Evolutionary conservation across 2,888 invertebrate species (phyloP).

Genomic region (Nasonia oneida): DNA sequence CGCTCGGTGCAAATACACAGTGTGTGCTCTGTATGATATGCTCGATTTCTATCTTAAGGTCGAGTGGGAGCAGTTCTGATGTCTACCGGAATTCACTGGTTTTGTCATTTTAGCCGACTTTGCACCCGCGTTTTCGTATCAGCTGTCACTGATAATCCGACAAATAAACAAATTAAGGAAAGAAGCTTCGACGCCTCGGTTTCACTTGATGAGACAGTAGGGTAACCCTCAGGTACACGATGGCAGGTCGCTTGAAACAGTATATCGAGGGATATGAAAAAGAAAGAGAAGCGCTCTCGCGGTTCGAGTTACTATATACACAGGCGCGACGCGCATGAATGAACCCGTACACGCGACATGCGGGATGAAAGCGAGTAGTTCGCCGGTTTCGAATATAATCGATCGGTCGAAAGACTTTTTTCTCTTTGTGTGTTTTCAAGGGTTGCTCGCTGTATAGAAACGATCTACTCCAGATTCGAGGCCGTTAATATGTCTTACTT

Average conservation of each 20-base stretch:
- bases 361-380: slow-evolving; percentile 38
- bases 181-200: too few species aligned
- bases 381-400: neutral
- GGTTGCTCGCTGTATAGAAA: neutral
- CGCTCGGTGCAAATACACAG: too few species aligned
- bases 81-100: too few species aligned
- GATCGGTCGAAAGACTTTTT: neutral
- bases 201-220: neutral
- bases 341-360: slow-evolving; percentile 50
- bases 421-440: neutral
- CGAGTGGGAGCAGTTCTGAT: too few species aligned
- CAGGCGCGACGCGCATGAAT: slow-evolving; percentile 25
- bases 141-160: too few species aligned
- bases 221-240: neutral
- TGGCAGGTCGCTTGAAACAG: neutral
- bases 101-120: too few species aligned
- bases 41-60: too few species aligned
- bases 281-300: neutral
- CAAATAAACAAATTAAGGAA: too few species aligned
- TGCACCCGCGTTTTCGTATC: too few species aligned
- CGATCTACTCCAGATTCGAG: neutral
- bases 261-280: slow-evolving; percentile 13
- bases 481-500: too few species aligned
- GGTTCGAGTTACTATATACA: slow-evolving; percentile 36
- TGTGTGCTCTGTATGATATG: too few species aligned